Percentiles rank a stretch among this genome's conserved stretches.
phyloP scores from a whole-genome alignment of 2,113 vertebrate genomes.

The Spea bombifrons region DNA sequence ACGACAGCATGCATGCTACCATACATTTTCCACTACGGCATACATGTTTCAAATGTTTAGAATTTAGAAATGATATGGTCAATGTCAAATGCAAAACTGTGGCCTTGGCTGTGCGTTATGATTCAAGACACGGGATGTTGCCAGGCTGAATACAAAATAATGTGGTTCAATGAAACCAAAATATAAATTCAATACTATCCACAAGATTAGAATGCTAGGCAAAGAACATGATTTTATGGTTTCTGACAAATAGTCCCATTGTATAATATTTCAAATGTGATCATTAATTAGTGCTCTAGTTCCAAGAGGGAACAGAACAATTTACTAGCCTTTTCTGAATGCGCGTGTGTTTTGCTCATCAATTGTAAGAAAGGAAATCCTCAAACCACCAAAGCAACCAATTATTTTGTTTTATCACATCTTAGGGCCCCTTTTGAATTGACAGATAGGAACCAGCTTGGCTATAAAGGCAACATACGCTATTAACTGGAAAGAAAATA shows the following conservation, averaged over 20 bases:
- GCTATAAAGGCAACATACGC: constrained; percentile 9
- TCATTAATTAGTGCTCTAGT: constrained; percentile 38
- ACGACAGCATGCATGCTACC: no score
- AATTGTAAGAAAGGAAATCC: constrained; percentile 31
- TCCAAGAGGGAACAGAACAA: constrained; percentile 18
- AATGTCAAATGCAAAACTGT: constrained; percentile 8
- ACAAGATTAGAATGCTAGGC: not conserved
- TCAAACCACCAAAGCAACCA: constrained; percentile 40
- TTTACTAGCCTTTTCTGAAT: constrained; percentile 28
- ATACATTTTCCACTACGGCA: not conserved
- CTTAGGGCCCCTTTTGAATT: constrained; percentile 18
- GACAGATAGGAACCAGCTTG: constrained; percentile 24
- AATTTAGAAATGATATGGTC: not conserved
- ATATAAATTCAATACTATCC: constrained; percentile 6
- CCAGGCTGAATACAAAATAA: not conserved
- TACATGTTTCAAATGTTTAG: no score
- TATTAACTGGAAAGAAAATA: constrained; percentile 30
- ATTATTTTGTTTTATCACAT: constrained; percentile 43
- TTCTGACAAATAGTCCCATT: not conserved
- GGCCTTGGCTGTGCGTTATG: not conserved
- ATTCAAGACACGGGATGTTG: not conserved
- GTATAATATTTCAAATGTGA: constrained; percentile 30
- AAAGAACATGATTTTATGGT: not conserved
- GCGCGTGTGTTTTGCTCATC: constrained; percentile 28
- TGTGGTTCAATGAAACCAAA: not conserved